Conservation (phyloP, 2,113 vertebrate species). For the Protobothrops flavoviridis region DNA sequence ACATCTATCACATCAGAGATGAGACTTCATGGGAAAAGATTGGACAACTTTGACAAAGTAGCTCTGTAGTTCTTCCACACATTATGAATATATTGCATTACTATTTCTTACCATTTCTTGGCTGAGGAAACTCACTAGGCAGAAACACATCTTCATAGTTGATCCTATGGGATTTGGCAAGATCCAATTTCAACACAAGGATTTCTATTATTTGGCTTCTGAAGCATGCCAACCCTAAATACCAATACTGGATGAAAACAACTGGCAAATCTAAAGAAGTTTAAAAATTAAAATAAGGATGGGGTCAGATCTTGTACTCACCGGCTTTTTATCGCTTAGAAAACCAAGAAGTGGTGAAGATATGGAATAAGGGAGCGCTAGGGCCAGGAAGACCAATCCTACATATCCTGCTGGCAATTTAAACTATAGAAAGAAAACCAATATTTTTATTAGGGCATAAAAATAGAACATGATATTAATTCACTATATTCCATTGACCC, state of each 20-base stretch:
- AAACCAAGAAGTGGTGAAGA: conserved; percentile 86
- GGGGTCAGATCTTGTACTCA: conserved; percentile 66
- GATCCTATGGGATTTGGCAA: neutral
- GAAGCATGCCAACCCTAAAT: neutral
- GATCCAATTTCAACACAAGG: neutral
- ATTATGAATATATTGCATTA: neutral
- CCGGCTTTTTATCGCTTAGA: conserved; percentile 86
- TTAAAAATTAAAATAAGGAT: neutral
- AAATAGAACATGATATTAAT: neutral
- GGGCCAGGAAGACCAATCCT: conserved; percentile 87
- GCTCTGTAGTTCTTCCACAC: neutral
- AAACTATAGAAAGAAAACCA: conserved; percentile 74
- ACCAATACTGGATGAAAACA: neutral
- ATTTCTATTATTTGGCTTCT: neutral
- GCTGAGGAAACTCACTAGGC: neutral
- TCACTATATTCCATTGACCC: neutral
- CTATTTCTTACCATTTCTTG: neutral
- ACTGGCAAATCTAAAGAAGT: neutral
- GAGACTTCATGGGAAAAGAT: neutral
- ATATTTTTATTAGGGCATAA: neutral
- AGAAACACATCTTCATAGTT: neutral
- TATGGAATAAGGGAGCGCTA: conserved; percentile 82
- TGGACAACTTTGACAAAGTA: neutral
- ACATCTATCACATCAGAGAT: neutral
- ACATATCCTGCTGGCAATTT: conserved; percentile 82